phyloP scores from a whole-genome alignment of 2,888 invertebrate species.

The Brassicogethes aeneus region DNA sequence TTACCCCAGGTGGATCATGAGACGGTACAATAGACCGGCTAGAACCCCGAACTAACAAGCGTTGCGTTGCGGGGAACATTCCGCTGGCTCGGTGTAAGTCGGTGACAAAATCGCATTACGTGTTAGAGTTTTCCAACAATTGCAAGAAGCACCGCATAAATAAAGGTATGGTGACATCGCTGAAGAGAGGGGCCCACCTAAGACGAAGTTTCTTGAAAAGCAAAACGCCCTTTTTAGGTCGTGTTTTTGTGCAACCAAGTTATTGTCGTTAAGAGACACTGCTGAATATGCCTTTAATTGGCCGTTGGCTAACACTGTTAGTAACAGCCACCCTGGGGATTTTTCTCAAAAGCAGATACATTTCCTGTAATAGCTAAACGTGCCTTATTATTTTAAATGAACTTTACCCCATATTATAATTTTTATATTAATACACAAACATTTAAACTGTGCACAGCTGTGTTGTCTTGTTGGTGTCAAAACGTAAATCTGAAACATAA shows the following conservation, averaged over 20 bases:
- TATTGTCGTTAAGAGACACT: slow-evolving; percentile 26
- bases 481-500: too few relatives aligned
- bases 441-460: too few relatives aligned
- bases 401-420: too few relatives aligned
- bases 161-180: slow-evolving; percentile 28
- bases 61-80: neutral
- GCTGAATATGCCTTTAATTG: slow-evolving; percentile 35
- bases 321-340: too few relatives aligned
- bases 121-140: slow-evolving; percentile 27
- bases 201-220: slow-evolving; percentile 18
- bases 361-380: too few relatives aligned
- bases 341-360: too few relatives aligned
- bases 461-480: too few relatives aligned
- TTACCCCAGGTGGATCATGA: slow-evolving; percentile 31
- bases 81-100: neutral
- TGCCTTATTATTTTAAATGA: too few relatives aligned
- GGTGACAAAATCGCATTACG: slow-evolving; percentile 5
- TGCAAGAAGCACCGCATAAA: slow-evolving; percentile 25
- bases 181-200: slow-evolving; percentile 26
- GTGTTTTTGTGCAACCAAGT: slow-evolving; percentile 17
- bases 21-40: neutral
- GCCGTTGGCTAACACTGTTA: too few relatives aligned
- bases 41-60: neutral
- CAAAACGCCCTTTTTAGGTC: slow-evolving; percentile 19
- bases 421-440: too few relatives aligned